phyloP scores from a whole-genome alignment of 2,113 vertebrate species.

The Colaptes auratus region DNA sequence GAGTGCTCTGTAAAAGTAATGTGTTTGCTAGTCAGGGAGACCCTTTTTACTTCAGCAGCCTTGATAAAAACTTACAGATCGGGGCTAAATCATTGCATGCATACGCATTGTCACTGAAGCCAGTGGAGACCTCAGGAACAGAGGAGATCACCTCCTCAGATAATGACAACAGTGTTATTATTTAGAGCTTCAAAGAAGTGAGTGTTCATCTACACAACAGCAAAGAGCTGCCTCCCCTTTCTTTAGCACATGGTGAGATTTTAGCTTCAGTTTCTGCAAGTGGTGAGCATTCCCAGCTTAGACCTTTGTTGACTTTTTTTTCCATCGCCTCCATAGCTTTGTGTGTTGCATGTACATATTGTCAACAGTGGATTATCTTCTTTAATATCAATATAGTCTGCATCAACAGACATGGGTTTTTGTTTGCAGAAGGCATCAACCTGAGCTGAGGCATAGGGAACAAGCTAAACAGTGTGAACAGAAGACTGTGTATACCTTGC shows the following conservation, averaged over 20 bases:
- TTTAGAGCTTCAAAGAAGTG: not conserved
- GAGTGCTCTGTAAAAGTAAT: not conserved
- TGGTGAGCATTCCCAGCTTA: not conserved
- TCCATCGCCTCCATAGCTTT: not conserved
- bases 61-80: not conserved
- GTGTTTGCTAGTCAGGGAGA: not conserved
- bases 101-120: not conserved
- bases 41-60: not conserved
- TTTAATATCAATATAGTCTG: not conserved
- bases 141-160: not conserved
- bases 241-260: not conserved
- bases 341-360: not conserved
- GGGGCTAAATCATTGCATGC: not conserved
- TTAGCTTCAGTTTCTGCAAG: not conserved
- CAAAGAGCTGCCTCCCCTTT: not conserved
- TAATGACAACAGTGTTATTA: not conserved
- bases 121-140: not conserved
- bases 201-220: not conserved
- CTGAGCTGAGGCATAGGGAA: not conserved
- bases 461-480: not conserved
- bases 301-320: not conserved
- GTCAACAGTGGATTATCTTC: not conserved
- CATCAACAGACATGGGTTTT: not conserved
- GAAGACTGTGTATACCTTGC: not conserved
- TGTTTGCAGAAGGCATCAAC: conserved; percentile 1